phyloP scores from a whole-genome alignment of 1,140 invertebrate genomes.

The Sminthurides bifidus region DNA sequence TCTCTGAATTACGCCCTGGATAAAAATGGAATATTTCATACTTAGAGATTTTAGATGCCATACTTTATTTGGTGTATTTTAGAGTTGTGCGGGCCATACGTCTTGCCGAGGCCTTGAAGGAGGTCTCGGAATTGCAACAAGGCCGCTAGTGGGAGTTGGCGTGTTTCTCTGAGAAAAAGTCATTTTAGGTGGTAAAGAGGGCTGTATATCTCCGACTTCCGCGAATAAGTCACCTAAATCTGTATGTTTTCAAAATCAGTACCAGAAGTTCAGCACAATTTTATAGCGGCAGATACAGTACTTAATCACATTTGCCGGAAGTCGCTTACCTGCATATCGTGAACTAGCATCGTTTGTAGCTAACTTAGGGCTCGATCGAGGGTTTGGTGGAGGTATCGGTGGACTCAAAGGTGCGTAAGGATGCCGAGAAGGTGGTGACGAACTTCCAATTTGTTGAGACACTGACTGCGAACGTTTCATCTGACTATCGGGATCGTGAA shows the following conservation, averaged over 20 bases:
- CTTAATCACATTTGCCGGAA: neutral
- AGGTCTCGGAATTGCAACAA: constrained; percentile 69
- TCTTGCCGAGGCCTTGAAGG: constrained; percentile 50
- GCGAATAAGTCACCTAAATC: constrained; percentile 69
- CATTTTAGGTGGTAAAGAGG: constrained; percentile 49
- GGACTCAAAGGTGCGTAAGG: constrained; percentile 57
- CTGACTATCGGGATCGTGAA: constrained; percentile 48
- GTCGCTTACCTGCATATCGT: constrained; percentile 39
- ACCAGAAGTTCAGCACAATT: neutral
- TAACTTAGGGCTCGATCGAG: constrained; percentile 33
- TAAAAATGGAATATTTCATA: neutral
- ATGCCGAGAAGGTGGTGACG: constrained; percentile 72
- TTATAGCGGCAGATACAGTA: no score
- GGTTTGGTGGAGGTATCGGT: constrained; percentile 54
- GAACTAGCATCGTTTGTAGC: constrained; percentile 39
- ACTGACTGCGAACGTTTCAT: constrained; percentile 68
- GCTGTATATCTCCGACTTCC: constrained; percentile 65
- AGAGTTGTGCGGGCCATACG: neutral
- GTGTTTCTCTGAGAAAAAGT: constrained; percentile 39
- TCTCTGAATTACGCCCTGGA: constrained; percentile 15
- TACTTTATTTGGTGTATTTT: neutral
- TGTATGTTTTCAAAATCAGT: constrained; percentile 35
- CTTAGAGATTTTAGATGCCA: constrained; percentile 2
- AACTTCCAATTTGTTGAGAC: constrained; percentile 62
- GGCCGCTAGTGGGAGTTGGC: constrained; percentile 51